Percentiles rank a stretch among this genome's conserved stretches.
phyloP scores from a whole-genome alignment of 1,140 invertebrate genomes.

The Octopus sinensis region DNA sequence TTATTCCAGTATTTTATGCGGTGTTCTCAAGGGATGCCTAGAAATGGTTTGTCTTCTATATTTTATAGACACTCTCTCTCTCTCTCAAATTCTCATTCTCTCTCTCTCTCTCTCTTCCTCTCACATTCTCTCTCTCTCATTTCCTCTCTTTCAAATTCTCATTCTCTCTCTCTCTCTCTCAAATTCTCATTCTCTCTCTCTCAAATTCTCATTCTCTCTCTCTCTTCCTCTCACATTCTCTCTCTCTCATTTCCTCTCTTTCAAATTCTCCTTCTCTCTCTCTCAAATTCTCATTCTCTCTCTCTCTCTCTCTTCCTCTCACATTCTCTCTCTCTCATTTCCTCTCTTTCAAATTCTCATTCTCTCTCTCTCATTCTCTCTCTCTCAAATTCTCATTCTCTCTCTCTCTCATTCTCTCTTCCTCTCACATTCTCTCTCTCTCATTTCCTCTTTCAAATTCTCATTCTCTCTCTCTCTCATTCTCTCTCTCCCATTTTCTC shows the following conservation, averaged over 20 bases:
- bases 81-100: neutral
- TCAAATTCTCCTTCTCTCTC: no score
- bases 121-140: neutral
- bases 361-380: neutral
- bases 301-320: neutral
- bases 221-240: neutral
- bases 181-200: no score
- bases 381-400: neutral
- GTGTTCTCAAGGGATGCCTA: slow-evolving; percentile 79
- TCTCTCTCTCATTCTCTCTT: no score
- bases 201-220: neutral
- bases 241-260: no score
- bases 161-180: rapidly evolving
- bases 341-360: neutral
- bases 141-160: neutral
- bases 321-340: neutral
- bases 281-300: neutral
- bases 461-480: neutral
- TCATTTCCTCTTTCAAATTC: no score
- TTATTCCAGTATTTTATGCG: slow-evolving; percentile 92
- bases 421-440: no score
- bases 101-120: neutral
- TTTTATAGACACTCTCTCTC: neutral
- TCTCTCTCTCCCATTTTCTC: neutral
- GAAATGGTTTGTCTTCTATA: slow-evolving; percentile 82